Conservation (phyloP, 2,888 invertebrate genomes). For the Mamestra brassicae region DNA sequence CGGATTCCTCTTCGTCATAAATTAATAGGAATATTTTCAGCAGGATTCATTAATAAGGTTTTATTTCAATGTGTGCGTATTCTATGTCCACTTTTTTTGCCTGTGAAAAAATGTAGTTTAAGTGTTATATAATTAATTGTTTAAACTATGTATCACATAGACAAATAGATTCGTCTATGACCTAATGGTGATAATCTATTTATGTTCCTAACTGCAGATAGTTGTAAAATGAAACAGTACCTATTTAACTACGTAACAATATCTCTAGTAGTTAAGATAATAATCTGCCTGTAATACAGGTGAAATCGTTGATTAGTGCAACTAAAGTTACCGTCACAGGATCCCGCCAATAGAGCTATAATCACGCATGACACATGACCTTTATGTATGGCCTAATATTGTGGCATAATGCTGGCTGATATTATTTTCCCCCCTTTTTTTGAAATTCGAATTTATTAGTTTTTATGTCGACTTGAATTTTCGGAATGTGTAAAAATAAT, state of each 20-base stretch:
- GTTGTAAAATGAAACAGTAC: not conserved
- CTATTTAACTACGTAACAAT: slow-evolving; percentile 2
- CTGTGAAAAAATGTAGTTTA: too few species aligned
- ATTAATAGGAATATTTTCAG: slow-evolving; percentile 32
- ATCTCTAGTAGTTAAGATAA: not conserved
- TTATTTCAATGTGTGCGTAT: too few species aligned
- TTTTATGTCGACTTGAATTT: too few species aligned
- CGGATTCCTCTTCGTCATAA: slow-evolving; percentile 23
- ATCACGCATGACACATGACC: slow-evolving; percentile 15
- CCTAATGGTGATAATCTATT: too few species aligned
- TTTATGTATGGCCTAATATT: not conserved
- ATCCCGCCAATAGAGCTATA: slow-evolving; percentile 13
- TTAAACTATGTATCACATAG: too few species aligned
- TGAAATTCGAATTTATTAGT: not conserved
- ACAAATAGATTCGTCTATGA: too few species aligned
- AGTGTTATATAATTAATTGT: too few species aligned
- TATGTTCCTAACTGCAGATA: not conserved
- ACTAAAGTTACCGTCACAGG: slow-evolving; percentile 10
- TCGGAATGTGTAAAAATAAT: too few species aligned
- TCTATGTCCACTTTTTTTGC: too few species aligned
- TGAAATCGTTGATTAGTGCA: slow-evolving; percentile 14
- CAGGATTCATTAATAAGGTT: slow-evolving; percentile 2
- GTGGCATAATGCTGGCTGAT: not conserved
- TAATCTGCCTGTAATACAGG: slow-evolving; percentile 6
- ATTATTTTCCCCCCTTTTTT: not conserved